Base-by-base conservation (phyloP, 1,140 invertebrate species). In the Eupristina koningsbergeri region DNA sequence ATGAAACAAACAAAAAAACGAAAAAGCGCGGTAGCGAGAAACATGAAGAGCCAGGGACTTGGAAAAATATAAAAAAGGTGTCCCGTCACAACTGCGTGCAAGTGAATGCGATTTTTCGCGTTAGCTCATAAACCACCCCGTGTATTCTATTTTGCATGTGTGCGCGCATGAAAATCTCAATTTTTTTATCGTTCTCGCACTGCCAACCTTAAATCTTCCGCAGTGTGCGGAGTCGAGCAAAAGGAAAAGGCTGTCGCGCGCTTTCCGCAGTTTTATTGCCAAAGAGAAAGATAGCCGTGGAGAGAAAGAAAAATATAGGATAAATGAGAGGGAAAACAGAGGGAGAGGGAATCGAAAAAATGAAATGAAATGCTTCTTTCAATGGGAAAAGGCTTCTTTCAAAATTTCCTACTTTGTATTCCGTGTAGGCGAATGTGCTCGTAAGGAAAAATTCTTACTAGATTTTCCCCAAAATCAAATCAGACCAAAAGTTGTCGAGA, bases 121-220 rank as follows among this genome's bases (percentile, higher is more conserved):
- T 84, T 85, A 86, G 85, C 85, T 85, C 86, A 86, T 87, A 88
- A 89, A 88, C 87, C 86, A 86, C 26, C n/a, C n/a, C 82, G 81
- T 83, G 83, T 89, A 89, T 89, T 89, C 89, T 88, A 89, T 89
- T 89, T 88, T 78, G 77, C 78, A 5, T 45, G 83, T 53, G 76
- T 76, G 87, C 79, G 78, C 77, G 75, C 85, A 88, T 88, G 87
- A 87, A 89, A 87, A 89, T 88, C 86, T 83, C 83, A 84, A 87
- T 89, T 88, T 87, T 86, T 84, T 87, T 84, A 84, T 85, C 85
- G 67, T 86, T 81, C 74, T 74, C 58, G 61, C 45, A n/a, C 63
- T 17, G 78, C 34, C 61, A 67, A 87, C 79, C 83, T 86, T 88
- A 88, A 86, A 87, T 87, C 85, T 87, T 80, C 81, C 74, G 75